These are phyloP conservation scores for Notothenia coriiceps DNA, from an alignment of 2,113 vertebrate genomes.

Conservation along the genomic window DNA sequence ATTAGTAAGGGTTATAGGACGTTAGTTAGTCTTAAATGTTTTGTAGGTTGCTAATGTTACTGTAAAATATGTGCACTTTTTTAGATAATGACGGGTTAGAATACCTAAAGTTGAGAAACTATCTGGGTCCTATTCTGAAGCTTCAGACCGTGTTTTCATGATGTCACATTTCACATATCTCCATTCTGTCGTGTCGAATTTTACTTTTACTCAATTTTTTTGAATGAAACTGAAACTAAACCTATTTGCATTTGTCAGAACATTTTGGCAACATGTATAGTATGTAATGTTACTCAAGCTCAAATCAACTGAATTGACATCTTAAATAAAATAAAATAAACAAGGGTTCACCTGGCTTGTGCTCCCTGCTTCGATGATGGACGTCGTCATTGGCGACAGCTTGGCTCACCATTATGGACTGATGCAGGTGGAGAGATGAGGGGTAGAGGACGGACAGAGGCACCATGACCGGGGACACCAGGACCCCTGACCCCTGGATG, in stretches of 20 bases:
- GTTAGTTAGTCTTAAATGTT: no score
- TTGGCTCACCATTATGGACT: constrained; percentile 88
- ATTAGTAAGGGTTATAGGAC: no score
- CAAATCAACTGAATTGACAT: neutral
- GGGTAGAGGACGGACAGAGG: constrained; percentile 92
- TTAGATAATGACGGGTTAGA: no score
- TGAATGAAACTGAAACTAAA: no score
- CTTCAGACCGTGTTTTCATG: no score
- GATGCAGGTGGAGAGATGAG: constrained; percentile 89
- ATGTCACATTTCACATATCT: no score
- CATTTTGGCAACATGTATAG: neutral
- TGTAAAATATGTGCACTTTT: no score
- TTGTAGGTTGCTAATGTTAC: no score
- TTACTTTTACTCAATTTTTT: no score
- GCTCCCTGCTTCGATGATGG: constrained; percentile 77
- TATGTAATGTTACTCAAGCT: neutral
- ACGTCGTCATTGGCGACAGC: constrained; percentile 85
- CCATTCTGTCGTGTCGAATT: no score
- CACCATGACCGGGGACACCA: constrained; percentile 92
- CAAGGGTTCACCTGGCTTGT: constrained; percentile 85
- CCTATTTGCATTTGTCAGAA: neutral
- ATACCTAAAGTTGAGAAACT: no score
- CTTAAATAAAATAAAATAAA: neutral
- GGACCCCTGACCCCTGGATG: constrained; percentile 82
- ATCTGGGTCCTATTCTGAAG: no score